Conservation (phyloP, 2,888 invertebrate species). For the Lydus trimaculatus region DNA sequence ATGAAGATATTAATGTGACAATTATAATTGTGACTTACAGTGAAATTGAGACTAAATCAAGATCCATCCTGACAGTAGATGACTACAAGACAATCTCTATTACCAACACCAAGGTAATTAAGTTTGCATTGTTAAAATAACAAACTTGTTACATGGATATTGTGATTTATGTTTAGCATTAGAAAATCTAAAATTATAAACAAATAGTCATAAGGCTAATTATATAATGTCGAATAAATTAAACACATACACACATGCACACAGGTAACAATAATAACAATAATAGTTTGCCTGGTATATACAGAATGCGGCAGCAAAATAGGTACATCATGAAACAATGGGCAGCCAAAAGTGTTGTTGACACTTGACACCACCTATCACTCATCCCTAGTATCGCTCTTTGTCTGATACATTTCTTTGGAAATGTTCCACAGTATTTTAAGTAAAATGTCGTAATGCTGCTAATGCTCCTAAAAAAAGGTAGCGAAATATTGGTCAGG, state of each 20-base stretch:
- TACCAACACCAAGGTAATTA: conserved; percentile 67
- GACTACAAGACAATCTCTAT: conserved; percentile 63
- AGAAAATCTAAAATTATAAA: conserved; percentile 37
- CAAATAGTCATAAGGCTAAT: conserved; percentile 38
- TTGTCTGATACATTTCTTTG: too few relatives aligned
- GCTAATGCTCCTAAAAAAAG: too few relatives aligned
- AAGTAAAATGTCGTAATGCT: too few relatives aligned
- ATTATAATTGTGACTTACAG: conserved; percentile 47
- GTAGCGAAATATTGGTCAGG: too few relatives aligned
- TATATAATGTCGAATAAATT: conserved; percentile 32
- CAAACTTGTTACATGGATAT: conserved; percentile 18
- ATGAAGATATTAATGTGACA: background rate
- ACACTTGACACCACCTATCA: too few relatives aligned
- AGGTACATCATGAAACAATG: too few relatives aligned
- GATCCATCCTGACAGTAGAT: conserved; percentile 61
- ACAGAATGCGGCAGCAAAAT: too few relatives aligned
- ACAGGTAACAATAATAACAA: conserved; percentile 15
- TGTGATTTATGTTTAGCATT: conserved; percentile 33
- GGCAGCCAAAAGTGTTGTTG: too few relatives aligned
- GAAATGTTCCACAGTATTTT: too few relatives aligned
- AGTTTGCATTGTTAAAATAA: background rate
- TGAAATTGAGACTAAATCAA: conserved; percentile 51
- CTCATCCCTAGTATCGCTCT: too few relatives aligned
- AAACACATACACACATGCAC: too few relatives aligned
- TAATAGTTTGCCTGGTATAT: conserved; percentile 2